Evolutionary conservation across 2,888 invertebrate species (phyloP).

Genomic region (Didymodactylos carnosus): DNA sequence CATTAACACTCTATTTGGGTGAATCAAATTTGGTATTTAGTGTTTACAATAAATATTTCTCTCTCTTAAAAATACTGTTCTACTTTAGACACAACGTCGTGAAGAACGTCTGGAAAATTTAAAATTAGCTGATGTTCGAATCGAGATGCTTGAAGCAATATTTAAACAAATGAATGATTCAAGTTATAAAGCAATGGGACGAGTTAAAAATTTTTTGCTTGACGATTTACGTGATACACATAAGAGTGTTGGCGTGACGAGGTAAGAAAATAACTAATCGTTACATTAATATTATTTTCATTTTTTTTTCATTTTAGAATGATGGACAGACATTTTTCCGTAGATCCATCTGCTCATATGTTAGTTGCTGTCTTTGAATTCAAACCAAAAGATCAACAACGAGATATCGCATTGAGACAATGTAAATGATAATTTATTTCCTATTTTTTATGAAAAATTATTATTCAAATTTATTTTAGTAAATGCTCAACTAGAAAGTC

Average conservation of each 20-base stretch:
- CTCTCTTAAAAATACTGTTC: no score
- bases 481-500: constrained; percentile 62
- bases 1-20: not conserved
- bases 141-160: not conserved
- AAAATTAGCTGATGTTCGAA: not conserved
- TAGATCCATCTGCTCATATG: constrained; percentile 37
- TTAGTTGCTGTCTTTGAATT: constrained; percentile 23
- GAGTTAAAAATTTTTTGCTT: not conserved
- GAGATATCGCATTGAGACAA: not conserved
- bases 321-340: constrained; percentile 31
- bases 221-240: not conserved
- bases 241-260: not conserved
- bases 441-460: not conserved
- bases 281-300: no score
- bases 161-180: not conserved
- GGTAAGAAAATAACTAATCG: no score
- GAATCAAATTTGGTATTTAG: not conserved
- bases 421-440: not conserved
- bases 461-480: constrained; percentile 40
- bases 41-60: no score
- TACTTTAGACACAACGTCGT: not conserved
- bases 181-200: not conserved
- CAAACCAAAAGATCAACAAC: not conserved
- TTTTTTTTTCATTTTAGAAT: constrained; percentile 15
- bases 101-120: not conserved